These are phyloP conservation scores for Anhinga rufa DNA, from an alignment of 2,113 vertebrate species.

Conservation along the genomic window DNA sequence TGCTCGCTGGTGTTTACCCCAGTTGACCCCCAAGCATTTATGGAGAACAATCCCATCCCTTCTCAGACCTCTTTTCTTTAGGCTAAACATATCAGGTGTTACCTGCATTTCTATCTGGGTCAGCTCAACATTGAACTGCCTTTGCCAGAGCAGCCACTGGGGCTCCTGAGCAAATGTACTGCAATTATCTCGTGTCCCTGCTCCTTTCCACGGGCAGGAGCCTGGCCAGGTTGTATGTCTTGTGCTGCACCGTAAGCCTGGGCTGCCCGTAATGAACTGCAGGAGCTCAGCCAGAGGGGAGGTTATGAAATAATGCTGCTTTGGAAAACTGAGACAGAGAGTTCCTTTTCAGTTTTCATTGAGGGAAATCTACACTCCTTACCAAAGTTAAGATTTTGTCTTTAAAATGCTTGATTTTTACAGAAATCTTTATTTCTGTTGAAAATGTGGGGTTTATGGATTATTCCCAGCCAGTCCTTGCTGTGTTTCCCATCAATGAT, in stretches of 20 bases:
- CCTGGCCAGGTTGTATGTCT: neutral
- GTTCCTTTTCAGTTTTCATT: neutral
- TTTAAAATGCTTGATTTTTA: neutral
- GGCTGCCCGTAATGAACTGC: neutral
- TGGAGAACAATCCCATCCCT: neutral
- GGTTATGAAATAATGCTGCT: neutral
- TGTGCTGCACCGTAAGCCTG: neutral
- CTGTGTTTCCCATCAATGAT: neutral
- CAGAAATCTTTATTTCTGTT: neutral
- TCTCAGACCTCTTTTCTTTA: neutral
- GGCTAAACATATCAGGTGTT: neutral
- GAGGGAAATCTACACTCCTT: neutral
- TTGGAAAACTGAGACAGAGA: neutral
- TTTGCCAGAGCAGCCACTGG: neutral
- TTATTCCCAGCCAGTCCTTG: neutral
- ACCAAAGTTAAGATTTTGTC: neutral
- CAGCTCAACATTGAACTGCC: neutral
- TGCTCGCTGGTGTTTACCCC: neutral
- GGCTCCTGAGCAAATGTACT: neutral
- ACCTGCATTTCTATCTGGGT: neutral
- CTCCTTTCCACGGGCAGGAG: neutral
- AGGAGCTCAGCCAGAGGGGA: neutral
- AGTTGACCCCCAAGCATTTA: neutral
- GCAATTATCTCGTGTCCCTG: neutral
- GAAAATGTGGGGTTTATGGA: neutral